A percentile compares a stretch with the other conserved stretches of the same genome.
Evolutionary conservation across 2,113 vertebrate genomes (phyloP).

Genomic region (Pagrus major): DNA sequence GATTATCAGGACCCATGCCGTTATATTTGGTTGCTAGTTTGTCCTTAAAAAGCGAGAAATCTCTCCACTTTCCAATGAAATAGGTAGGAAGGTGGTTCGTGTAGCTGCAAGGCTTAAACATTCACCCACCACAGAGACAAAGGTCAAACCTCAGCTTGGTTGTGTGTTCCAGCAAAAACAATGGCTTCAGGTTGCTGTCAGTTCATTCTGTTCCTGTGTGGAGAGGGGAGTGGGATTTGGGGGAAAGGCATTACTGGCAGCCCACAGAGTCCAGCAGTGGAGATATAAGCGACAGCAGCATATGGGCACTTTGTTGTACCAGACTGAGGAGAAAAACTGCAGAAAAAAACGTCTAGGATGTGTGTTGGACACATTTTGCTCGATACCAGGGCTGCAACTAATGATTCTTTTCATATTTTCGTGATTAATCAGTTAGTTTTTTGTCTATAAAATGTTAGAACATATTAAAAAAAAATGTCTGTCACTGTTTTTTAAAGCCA

Average conservation of each 20-base stretch:
- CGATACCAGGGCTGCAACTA: no score
- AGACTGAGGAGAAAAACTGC: neutral
- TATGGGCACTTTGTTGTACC: neutral
- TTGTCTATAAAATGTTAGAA: no score
- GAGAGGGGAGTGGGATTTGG: neutral
- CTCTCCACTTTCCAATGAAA: neutral
- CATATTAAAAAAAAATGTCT: no score
- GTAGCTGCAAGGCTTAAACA: neutral
- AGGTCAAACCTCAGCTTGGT: neutral
- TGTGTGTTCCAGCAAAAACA: slow-evolving; percentile 5
- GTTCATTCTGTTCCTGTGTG: neutral
- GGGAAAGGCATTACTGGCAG: neutral
- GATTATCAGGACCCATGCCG: neutral
- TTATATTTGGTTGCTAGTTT: neutral
- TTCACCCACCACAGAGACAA: neutral
- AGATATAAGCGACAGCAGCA: neutral
- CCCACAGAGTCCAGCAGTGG: neutral
- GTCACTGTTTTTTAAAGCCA: no score
- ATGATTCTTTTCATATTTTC: no score
- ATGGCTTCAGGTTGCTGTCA: neutral
- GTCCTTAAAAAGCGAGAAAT: neutral
- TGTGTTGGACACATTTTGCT: neutral
- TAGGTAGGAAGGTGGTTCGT: neutral
- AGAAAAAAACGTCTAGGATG: neutral
- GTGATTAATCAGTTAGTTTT: no score